These are phyloP conservation scores for Xyliphius kryptos DNA, from an alignment of 2,113 vertebrate species.

Conservation along the genomic window DNA sequence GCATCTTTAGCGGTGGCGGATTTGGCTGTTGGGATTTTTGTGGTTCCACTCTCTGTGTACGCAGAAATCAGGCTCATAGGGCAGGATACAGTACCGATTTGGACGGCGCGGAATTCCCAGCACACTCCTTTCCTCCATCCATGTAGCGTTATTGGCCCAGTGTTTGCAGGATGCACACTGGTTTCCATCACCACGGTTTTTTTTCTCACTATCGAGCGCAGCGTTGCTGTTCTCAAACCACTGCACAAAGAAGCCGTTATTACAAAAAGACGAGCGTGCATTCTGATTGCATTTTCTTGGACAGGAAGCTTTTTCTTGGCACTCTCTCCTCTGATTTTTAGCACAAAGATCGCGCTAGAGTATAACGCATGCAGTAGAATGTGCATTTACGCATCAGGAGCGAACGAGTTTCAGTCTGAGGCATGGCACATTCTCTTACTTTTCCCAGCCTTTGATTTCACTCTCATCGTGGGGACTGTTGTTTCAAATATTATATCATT, in stretches of 20 bases:
- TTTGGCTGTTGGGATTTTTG: constrained; percentile 63
- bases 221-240: constrained; percentile 66
- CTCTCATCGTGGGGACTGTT: constrained; percentile 62
- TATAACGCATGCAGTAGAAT: constrained; percentile 72
- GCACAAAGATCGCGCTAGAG: constrained; percentile 61
- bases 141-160: constrained; percentile 60
- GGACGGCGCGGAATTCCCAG: constrained; percentile 54
- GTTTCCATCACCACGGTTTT: constrained; percentile 73
- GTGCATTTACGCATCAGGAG: constrained; percentile 65
- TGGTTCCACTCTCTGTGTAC: constrained; percentile 68
- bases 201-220: constrained; percentile 63
- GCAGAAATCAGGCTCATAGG: constrained; percentile 61
- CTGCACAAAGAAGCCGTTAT: constrained; percentile 68
- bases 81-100: constrained; percentile 49
- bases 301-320: constrained; percentile 66
- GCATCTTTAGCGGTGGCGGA: constrained; percentile 68
- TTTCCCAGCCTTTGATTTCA: constrained; percentile 70
- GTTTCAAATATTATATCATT: constrained; percentile 68
- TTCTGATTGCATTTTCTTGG: constrained; percentile 65
- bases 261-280: constrained; percentile 59
- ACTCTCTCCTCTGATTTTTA: constrained; percentile 62
- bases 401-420: constrained; percentile 49
- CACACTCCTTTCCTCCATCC: constrained; percentile 62
- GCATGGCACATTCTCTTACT: constrained; percentile 69
- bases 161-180: constrained; percentile 71